Evolutionary conservation across 53 echinoderm and acorn worm genomes (phyloP).

Genomic region (Stichopus horrens): DNA sequence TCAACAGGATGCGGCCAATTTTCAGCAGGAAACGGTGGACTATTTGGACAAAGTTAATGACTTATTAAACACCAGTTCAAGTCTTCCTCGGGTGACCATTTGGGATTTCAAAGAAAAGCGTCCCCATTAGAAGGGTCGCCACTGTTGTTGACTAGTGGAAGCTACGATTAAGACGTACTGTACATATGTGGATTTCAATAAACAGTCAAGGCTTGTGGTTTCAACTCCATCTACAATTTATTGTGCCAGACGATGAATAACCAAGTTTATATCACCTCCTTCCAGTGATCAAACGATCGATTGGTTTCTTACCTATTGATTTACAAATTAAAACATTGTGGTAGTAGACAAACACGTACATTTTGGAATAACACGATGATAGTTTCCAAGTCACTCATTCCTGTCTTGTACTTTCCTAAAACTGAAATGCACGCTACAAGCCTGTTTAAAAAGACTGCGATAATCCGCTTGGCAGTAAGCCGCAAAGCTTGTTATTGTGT

Average conservation of each 20-base stretch:
- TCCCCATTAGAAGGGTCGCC: neutral
- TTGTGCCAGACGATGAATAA: too few species aligned
- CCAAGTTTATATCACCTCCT: too few species aligned
- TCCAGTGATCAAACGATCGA: too few species aligned
- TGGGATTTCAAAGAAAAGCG: neutral
- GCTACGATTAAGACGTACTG: neutral
- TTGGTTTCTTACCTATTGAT: too few species aligned
- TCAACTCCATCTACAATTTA: neutral
- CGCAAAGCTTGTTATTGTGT: neutral
- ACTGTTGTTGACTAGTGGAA: neutral
- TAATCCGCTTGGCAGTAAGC: neutral
- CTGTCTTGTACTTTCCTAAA: too few species aligned
- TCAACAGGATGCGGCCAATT: slow-evolving; percentile 28
- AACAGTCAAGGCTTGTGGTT: neutral
- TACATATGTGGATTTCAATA: neutral
- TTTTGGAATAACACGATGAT: too few species aligned
- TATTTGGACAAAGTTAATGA: slow-evolving; percentile 7
- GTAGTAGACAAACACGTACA: too few species aligned
- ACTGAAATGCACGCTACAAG: too few species aligned
- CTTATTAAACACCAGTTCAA: neutral
- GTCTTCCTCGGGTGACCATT: neutral
- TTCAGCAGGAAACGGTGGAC: neutral
- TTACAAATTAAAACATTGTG: too few species aligned
- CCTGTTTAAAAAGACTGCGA: too few species aligned
- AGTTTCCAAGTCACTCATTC: too few species aligned